Evolutionary conservation across 2,113 vertebrate species (phyloP).

Genomic region (Elanus axillaris): DNA sequence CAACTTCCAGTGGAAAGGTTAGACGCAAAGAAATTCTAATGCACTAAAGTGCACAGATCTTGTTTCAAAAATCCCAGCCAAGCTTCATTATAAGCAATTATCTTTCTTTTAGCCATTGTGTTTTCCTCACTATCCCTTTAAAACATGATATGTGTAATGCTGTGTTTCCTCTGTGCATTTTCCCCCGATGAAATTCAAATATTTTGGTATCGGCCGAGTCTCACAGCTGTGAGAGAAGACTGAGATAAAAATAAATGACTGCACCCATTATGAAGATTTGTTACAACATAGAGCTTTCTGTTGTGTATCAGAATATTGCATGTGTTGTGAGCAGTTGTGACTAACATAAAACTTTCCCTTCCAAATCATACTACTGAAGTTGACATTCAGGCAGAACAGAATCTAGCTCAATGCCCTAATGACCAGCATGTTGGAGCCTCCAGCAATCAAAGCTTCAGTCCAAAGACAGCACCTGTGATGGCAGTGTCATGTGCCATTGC

Average conservation of each 20-base stretch:
- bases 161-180: neutral
- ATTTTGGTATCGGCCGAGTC: neutral
- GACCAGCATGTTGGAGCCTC: neutral
- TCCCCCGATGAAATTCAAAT: neutral
- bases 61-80: neutral
- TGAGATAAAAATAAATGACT: neutral
- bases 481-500: neutral
- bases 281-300: neutral
- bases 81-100: neutral
- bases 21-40: neutral
- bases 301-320: neutral
- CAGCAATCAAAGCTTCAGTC: neutral
- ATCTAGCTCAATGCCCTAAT: neutral
- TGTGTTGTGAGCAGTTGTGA: neutral
- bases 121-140: neutral
- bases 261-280: neutral
- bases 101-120: neutral
- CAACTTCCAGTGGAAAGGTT: neutral
- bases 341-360: neutral
- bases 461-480: neutral
- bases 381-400: neutral
- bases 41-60: neutral
- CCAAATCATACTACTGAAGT: neutral
- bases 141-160: neutral
- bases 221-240: neutral